Evolutionary conservation across 1,140 invertebrate species (phyloP).

Genomic region (Leptinotarsa undecemlineata): DNA sequence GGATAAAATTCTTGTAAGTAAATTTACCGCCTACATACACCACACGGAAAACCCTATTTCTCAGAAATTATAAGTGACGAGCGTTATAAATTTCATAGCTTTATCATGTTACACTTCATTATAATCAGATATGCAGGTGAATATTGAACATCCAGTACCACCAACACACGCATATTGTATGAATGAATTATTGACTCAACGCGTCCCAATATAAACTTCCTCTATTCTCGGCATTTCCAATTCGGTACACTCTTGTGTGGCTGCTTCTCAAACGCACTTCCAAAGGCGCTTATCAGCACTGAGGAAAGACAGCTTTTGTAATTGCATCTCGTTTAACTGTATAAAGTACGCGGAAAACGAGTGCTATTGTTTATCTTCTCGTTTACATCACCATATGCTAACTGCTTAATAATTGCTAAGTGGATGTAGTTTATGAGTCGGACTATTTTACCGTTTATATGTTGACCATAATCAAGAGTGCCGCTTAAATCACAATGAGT

Average conservation of each 20-base stretch:
- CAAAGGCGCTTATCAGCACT: neutral
- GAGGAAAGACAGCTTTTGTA: slow-evolving; percentile 2
- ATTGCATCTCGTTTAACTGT: slow-evolving; percentile 6
- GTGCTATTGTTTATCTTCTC: neutral
- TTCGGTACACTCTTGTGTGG: neutral
- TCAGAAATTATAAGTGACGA: neutral
- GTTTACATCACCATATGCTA: slow-evolving; percentile 8
- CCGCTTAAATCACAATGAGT: neutral
- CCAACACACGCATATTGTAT: slow-evolving; percentile 1
- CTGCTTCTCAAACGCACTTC: neutral
- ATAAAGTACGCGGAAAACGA: slow-evolving; percentile 7
- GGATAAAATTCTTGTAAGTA: too few relatives aligned
- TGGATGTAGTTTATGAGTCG: neutral
- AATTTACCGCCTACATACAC: neutral
- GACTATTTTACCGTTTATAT: neutral
- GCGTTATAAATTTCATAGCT: slow-evolving; percentile 2
- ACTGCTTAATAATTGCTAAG: slow-evolving; percentile 8
- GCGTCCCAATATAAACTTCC: slow-evolving; percentile 5
- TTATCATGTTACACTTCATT: slow-evolving; percentile 3
- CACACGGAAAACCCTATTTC: neutral
- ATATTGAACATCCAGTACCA: neutral
- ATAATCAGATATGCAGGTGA: slow-evolving; percentile 5
- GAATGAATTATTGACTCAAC: slow-evolving; percentile 3
- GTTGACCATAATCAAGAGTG: slow-evolving; percentile 2
- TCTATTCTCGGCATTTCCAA: neutral